Conservation (phyloP, 2,888 invertebrate species). For the Bombylius major region DNA sequence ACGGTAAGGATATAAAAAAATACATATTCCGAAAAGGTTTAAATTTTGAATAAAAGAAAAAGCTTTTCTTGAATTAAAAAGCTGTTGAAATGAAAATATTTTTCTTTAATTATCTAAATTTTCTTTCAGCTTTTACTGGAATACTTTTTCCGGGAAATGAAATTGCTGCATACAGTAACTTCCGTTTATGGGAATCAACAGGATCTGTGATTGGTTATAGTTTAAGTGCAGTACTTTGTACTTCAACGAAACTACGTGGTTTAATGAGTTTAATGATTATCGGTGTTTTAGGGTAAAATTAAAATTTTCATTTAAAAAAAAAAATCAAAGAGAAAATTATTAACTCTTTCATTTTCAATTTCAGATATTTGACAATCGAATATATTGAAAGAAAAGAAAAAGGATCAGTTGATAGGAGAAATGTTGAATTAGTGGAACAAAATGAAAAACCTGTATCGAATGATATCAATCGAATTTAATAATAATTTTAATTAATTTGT, state of each 20-base stretch:
- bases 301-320: not conserved
- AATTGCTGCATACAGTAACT: slow-evolving; percentile 86
- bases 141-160: slow-evolving; percentile 72
- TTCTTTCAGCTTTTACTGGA: slow-evolving; percentile 59
- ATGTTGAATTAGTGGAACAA: slow-evolving; percentile 15
- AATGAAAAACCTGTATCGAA: not conserved
- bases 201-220: slow-evolving; percentile 80
- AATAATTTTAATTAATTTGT: too few species aligned
- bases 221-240: slow-evolving; percentile 64
- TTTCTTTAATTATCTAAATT: too few species aligned
- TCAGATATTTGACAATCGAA: slow-evolving; percentile 30
- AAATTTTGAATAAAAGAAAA: not conserved
- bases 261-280: slow-evolving; percentile 52
- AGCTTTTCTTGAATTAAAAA: not conserved
- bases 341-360: not conserved
- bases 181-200: slow-evolving; percentile 81
- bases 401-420: slow-evolving; percentile 12
- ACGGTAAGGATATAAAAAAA: slow-evolving; percentile 46
- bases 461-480: not conserved
- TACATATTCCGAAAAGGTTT: too few species aligned
- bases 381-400: slow-evolving; percentile 19
- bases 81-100: too few species aligned
- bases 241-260: slow-evolving; percentile 55
- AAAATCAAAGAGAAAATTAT: too few species aligned
- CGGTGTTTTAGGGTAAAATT: slow-evolving; percentile 60